Evolutionary conservation across 2,888 invertebrate species (phyloP).

Genomic region (Caradrina kadenii): DNA sequence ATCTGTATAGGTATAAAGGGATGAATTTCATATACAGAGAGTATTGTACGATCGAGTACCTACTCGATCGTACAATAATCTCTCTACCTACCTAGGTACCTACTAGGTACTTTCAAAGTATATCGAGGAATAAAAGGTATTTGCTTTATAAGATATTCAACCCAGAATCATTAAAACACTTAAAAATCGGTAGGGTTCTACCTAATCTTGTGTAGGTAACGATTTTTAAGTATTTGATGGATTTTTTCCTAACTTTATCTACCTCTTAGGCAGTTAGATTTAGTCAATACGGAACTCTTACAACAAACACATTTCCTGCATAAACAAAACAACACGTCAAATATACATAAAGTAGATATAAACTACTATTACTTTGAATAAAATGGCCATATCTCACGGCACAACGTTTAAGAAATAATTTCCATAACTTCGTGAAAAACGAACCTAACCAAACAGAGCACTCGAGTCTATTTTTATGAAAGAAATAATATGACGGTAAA

Average conservation of each 20-base stretch:
- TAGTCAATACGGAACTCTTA: neutral
- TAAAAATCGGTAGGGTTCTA: neutral
- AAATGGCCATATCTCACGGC: neutral
- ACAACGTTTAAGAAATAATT: constrained; percentile 1
- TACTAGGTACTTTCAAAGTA: constrained; percentile 5
- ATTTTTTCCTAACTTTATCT: no score
- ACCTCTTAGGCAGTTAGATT: no score
- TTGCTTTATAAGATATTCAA: constrained; percentile 15
- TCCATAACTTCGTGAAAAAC: neutral
- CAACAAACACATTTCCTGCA: neutral
- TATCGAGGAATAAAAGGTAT: constrained; percentile 1
- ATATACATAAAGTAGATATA: no score
- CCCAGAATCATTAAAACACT: neutral
- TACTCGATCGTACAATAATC: no score
- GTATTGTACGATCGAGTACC: constrained; percentile 1
- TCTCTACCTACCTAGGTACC: no score
- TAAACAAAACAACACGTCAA: neutral
- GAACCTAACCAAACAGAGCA: constrained; percentile 12
- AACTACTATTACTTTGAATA: no score
- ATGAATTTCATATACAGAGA: neutral
- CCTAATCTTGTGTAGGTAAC: no score
- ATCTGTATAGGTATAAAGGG: neutral
- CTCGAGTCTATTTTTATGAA: neutral
- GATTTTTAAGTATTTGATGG: no score
- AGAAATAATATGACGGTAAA: neutral